Conservation (phyloP, 92 coral and sea anemone genomes). For the Actinernus sp. region DNA sequence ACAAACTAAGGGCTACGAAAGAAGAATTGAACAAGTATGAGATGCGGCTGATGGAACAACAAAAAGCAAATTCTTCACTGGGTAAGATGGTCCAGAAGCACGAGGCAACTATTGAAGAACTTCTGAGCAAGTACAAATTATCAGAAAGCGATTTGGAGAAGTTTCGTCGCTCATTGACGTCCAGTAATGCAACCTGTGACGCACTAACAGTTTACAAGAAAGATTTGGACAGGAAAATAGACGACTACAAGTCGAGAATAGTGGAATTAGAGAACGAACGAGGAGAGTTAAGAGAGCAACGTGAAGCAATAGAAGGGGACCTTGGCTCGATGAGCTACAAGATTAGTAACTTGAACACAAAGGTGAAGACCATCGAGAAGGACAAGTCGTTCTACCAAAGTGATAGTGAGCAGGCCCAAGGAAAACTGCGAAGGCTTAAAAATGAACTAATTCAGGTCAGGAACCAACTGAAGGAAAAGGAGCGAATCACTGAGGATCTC, state of each 20-base stretch:
- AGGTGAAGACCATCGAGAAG: constrained; percentile 59
- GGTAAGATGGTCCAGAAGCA: constrained; percentile 82
- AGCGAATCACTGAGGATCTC: constrained; percentile 59
- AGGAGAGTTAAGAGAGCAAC: constrained; percentile 65
- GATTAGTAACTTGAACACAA: constrained; percentile 64
- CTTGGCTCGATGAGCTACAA: constrained; percentile 73
- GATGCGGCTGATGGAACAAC: constrained; percentile 70
- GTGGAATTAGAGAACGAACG: constrained; percentile 48
- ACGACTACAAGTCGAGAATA: constrained; percentile 45
- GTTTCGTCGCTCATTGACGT: constrained; percentile 50
- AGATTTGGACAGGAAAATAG: constrained; percentile 44
- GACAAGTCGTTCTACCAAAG: constrained; percentile 66
- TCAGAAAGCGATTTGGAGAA: constrained; percentile 67
- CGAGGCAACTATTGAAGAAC: constrained; percentile 51
- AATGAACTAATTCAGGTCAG: constrained; percentile 76
- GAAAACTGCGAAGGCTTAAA: constrained; percentile 65
- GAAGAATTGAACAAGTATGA: constrained; percentile 51
- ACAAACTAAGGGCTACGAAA: constrained; percentile 53
- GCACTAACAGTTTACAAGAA: constrained; percentile 57
- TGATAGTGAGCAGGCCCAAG: constrained; percentile 64
- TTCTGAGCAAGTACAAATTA: constrained; percentile 38
- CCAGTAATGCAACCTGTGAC: constrained; percentile 61
- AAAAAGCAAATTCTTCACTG: constrained; percentile 76
- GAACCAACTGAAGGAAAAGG: constrained; percentile 82
- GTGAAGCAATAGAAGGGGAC: constrained; percentile 73